Conservation (phyloP, 2,797 vertebrate species). For the Spinus pinus region DNA sequence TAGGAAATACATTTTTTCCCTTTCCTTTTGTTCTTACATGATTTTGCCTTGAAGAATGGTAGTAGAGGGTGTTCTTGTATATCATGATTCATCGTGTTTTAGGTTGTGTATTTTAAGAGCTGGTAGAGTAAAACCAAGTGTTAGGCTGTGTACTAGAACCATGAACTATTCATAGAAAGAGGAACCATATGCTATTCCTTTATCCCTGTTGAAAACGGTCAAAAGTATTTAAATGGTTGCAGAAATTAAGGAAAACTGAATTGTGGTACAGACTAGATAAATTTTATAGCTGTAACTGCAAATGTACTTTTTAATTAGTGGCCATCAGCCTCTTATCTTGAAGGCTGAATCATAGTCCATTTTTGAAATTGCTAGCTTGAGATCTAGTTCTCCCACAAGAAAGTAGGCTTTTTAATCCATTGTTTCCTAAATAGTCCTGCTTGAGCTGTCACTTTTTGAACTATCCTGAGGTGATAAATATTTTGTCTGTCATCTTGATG, state of each 20-base stretch:
- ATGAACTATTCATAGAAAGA: neutral
- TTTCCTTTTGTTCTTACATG: neutral
- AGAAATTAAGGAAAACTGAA: neutral
- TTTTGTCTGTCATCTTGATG: neutral
- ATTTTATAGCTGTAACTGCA: neutral
- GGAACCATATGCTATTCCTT: neutral
- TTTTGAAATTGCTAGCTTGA: neutral
- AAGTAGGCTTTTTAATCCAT: neutral
- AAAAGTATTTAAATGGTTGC: neutral
- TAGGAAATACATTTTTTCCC: neutral
- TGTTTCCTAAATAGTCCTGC: neutral
- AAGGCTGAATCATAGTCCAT: neutral
- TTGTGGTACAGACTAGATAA: neutral
- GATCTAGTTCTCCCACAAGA: neutral
- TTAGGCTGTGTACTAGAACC: neutral
- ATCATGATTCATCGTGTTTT: neutral
- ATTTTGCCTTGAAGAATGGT: neutral
- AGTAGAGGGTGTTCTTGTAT: neutral
- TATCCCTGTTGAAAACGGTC: neutral
- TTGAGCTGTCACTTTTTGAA: neutral
- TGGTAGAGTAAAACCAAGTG: neutral
- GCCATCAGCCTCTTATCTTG: neutral
- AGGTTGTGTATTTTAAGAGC: neutral
- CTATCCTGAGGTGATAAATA: neutral
- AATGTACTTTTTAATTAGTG: neutral